These are phyloP conservation scores for Matsumyia berberina DNA, from an alignment of 2,888 invertebrate genomes.

Conservation along the genomic window DNA sequence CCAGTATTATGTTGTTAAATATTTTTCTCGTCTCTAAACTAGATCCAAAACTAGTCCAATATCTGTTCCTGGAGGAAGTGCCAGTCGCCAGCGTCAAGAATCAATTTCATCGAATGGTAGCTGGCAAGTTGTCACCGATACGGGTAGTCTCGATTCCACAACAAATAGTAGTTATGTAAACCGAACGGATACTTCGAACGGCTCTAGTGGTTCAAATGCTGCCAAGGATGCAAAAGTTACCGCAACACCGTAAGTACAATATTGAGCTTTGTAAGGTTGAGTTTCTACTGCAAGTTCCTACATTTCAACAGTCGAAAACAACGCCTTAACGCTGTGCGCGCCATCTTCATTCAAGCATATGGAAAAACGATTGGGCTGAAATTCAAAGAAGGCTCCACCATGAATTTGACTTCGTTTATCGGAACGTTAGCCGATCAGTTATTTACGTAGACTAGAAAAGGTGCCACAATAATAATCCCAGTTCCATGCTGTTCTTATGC, in stretches of 20 bases:
- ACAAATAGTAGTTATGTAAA: slow-evolving; percentile 81
- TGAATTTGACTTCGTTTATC: slow-evolving; percentile 81
- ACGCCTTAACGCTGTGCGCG: slow-evolving; percentile 81
- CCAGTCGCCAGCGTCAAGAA: slow-evolving; percentile 86
- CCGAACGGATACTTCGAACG: slow-evolving; percentile 50
- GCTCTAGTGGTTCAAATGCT: slow-evolving; percentile 44
- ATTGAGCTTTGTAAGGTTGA: background rate
- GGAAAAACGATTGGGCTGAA: slow-evolving; percentile 82
- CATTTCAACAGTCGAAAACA: slow-evolving; percentile 80
- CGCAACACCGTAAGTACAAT: slow-evolving; percentile 42
- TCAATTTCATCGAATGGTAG: slow-evolving; percentile 87
- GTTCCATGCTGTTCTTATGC: slow-evolving; percentile 70
- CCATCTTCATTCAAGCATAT: slow-evolving; percentile 82
- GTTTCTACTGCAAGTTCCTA: background rate
- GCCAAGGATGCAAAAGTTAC: slow-evolving; percentile 49
- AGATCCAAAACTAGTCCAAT: slow-evolving; percentile 87
- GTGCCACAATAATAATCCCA: slow-evolving; percentile 63
- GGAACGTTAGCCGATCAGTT: slow-evolving; percentile 78
- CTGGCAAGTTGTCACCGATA: slow-evolving; percentile 89
- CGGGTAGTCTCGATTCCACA: slow-evolving; percentile 86
- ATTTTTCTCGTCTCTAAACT: background rate
- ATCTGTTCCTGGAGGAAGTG: slow-evolving; percentile 86
- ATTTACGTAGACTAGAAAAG: slow-evolving; percentile 56
- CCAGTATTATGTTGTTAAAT: background rate
- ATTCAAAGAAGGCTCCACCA: slow-evolving; percentile 82